Evolutionary conservation across 2,888 invertebrate genomes (phyloP), one percentile per base, ranked within the genome.

Genomic region (Ceramica pisi): DNA sequence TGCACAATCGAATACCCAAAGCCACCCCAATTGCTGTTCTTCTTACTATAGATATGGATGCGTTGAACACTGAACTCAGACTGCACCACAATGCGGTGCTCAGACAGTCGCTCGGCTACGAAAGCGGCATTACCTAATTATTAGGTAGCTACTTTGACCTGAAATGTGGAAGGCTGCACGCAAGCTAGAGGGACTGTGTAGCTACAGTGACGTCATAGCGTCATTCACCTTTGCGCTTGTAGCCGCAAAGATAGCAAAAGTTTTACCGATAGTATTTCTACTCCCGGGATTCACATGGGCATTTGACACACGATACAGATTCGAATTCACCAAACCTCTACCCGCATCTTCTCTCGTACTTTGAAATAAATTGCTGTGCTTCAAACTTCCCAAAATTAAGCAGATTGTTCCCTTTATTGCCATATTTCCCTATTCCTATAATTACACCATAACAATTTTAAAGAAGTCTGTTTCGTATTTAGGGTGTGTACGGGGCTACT

Each of bases 61-160:
- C 46, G 46, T 38, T 16, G 16, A 23, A 57, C 31, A 70, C 41
- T 21, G 68, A 57, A 68, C 19, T 10, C 41, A 69, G 46, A 59
- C 69, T 31, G 19, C n/a, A 31, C 50, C 41, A 12, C n/a, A 16
- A 12, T 41, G 21, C 12, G 35, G 56, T 19, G 5, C 21, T 31
- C 8, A 21, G 35, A 60, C 12, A 16, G 23, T 59, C 23, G 50
- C 21, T 41, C 7, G 21, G 19, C n/a, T 59, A 50, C 48, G 5
- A 41, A 19, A 38, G 14, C 7, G 19, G 19, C 26, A 56, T 16
- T 23, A n/a, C n/a, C n/a, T n/a, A 9, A 26, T 21, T 56, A 26
- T 46, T 23, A 3, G 9, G 14, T 14, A 41, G 31, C 10, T 41
- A 61, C 21, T n/a, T 26, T 16, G 10, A 21, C 16, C 5, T 41